A percentile compares a stretch with the other conserved stretches of the same genome.
These are phyloP conservation scores for Climacteris rufus DNA, from an alignment of 2,113 vertebrate species.

Conservation along the genomic window DNA sequence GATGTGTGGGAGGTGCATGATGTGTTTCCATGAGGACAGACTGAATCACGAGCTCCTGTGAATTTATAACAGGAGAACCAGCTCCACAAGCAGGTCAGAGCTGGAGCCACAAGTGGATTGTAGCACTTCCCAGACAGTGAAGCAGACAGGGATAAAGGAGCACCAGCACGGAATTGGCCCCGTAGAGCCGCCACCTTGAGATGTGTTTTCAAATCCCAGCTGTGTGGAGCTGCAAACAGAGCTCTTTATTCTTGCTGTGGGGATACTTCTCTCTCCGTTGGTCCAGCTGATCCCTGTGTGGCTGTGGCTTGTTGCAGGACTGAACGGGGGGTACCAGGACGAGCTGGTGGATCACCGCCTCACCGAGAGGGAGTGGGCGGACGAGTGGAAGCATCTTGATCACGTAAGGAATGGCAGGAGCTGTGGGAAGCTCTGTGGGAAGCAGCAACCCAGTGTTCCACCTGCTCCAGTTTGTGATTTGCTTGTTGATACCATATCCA, in stretches of 20 bases:
- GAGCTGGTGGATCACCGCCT: constrained; percentile 96
- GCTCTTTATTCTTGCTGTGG: background rate
- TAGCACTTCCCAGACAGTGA: background rate
- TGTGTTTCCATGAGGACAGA: background rate
- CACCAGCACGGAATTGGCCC: background rate
- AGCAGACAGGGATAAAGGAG: background rate
- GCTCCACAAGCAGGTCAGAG: background rate
- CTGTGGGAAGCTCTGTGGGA: background rate
- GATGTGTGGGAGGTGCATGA: background rate
- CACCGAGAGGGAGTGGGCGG: constrained; percentile 97
- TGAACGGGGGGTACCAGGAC: constrained; percentile 93
- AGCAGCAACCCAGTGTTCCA: background rate
- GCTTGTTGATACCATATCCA: background rate
- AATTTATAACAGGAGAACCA: background rate
- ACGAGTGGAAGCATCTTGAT: constrained; percentile 98
- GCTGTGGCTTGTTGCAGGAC: constrained; percentile 73
- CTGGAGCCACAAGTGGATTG: background rate
- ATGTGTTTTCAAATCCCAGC: background rate
- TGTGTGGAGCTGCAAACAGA: background rate
- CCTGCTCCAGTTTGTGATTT: background rate
- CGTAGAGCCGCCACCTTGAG: background rate
- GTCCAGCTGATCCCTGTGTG: background rate
- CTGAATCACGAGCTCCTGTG: background rate
- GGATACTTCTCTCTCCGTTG: background rate
- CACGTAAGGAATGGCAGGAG: constrained; percentile 82